phyloP scores from a whole-genome alignment of 1,140 invertebrate genomes.

The Drosophila ficusphila region DNA sequence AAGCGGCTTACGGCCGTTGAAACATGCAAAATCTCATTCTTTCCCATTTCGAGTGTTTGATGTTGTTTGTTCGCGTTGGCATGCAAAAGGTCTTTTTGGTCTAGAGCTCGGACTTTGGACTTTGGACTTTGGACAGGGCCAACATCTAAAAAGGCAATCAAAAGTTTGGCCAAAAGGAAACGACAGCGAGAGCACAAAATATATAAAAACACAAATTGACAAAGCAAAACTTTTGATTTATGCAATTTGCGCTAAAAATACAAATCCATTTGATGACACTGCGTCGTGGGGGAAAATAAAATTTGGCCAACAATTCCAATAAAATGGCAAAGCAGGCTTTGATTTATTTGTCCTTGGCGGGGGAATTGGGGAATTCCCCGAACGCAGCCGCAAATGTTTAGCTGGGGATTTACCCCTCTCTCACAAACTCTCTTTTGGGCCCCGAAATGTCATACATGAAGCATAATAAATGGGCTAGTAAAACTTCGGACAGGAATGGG shows the following conservation, averaged over 20 bases:
- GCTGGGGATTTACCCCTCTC: slow-evolving; percentile 12
- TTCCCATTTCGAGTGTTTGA: slow-evolving; percentile 1
- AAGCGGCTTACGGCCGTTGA: slow-evolving; percentile 35
- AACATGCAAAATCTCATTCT: slow-evolving; percentile 39
- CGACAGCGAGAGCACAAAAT: slow-evolving; percentile 2
- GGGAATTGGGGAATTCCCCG: slow-evolving; percentile 49
- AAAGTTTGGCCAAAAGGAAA: slow-evolving; percentile 61
- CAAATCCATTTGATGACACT: slow-evolving; percentile 79
- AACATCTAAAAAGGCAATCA: slow-evolving; percentile 70
- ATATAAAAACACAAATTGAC: slow-evolving; percentile 26
- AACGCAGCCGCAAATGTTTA: slow-evolving; percentile 56
- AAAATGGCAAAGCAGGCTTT: slow-evolving; percentile 67
- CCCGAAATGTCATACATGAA: slow-evolving; percentile 62
- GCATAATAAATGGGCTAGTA: slow-evolving; percentile 67
- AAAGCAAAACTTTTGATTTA: slow-evolving; percentile 76
- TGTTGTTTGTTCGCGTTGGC: not conserved
- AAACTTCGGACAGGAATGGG: slow-evolving; percentile 51
- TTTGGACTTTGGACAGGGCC: no score
- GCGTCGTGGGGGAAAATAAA: slow-evolving; percentile 60
- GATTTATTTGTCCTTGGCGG: slow-evolving; percentile 46
- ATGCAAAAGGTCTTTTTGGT: slow-evolving; percentile 22
- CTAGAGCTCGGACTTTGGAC: slow-evolving; percentile 19
- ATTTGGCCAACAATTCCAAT: slow-evolving; percentile 79
- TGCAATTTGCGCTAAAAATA: slow-evolving; percentile 78
- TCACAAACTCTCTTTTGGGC: not conserved